A percentile compares a stretch with the other conserved stretches of the same genome.
phyloP scores from a whole-genome alignment of 2,113 vertebrate genomes.

The Poeciliopsis occidentalis region DNA sequence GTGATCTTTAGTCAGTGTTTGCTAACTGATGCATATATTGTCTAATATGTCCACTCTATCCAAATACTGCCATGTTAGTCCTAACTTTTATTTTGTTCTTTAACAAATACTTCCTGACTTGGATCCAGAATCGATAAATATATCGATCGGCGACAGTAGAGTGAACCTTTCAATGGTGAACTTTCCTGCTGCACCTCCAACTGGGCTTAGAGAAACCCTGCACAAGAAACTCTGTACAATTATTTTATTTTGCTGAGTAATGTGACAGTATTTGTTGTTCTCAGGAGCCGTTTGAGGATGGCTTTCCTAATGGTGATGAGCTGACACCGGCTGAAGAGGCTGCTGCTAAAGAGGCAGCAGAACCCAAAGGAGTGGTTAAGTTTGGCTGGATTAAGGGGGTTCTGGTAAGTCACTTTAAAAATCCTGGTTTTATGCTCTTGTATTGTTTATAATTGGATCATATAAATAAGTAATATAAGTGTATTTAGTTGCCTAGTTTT shows the following conservation, averaged over 20 bases:
- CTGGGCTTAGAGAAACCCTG: too few species aligned
- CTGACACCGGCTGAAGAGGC: constrained; percentile 91
- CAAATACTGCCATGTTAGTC: too few species aligned
- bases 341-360: constrained; percentile 84
- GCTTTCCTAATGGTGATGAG: constrained; percentile 95
- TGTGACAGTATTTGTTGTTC: neutral
- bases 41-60: too few species aligned
- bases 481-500: too few species aligned
- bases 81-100: too few species aligned
- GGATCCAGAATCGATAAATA: too few species aligned
- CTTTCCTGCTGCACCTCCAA: too few species aligned
- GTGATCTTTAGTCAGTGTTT: neutral
- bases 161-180: too few species aligned
- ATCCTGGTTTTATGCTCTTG: neutral
- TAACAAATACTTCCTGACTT: too few species aligned
- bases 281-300: constrained; percentile 97
- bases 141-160: too few species aligned
- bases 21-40: too few species aligned
- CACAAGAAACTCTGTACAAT: too few species aligned
- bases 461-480: neutral
- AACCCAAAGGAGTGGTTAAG: constrained; percentile 94
- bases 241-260: neutral
- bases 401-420: constrained; percentile 83
- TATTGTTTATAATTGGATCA: neutral
- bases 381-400: constrained; percentile 99